phyloP scores from a whole-genome alignment of 2,888 invertebrate genomes.

The Aphodius sticticus region DNA sequence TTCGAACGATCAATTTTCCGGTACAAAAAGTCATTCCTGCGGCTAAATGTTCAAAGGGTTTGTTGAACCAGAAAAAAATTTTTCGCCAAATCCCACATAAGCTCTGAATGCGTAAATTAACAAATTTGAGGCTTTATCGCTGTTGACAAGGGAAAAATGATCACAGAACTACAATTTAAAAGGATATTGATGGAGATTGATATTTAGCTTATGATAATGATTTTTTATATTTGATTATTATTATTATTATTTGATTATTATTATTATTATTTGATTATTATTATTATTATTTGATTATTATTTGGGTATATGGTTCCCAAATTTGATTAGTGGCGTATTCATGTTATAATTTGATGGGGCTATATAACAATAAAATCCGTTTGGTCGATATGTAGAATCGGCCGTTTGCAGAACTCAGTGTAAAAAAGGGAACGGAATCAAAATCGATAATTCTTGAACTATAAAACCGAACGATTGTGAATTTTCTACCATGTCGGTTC shows the following conservation, averaged over 20 bases:
- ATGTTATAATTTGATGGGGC: background rate
- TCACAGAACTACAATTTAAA: background rate
- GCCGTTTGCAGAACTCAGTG: background rate
- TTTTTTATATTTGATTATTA: too few relatives aligned
- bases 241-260: too few relatives aligned
- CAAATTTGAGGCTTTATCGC: background rate
- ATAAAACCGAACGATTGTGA: constrained; percentile 15
- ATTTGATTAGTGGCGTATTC: background rate
- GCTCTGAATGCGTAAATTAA: background rate
- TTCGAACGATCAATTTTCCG: background rate
- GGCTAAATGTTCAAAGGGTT: background rate
- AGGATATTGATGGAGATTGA: background rate
- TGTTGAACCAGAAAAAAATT: background rate
- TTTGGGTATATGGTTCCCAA: background rate
- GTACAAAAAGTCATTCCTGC: background rate
- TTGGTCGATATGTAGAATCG: constrained; percentile 21
- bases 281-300: too few relatives aligned
- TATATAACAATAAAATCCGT: background rate
- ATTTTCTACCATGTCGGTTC: constrained; percentile 9
- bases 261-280: too few relatives aligned
- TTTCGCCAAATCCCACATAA: background rate
- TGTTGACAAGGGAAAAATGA: background rate
- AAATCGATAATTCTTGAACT: constrained; percentile 24
- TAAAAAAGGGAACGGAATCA: constrained; percentile 15
- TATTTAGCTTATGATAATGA: background rate